These are phyloP conservation scores for Caerostris extrusa DNA, from an alignment of 1,140 invertebrate genomes.

Conservation along the genomic window DNA sequence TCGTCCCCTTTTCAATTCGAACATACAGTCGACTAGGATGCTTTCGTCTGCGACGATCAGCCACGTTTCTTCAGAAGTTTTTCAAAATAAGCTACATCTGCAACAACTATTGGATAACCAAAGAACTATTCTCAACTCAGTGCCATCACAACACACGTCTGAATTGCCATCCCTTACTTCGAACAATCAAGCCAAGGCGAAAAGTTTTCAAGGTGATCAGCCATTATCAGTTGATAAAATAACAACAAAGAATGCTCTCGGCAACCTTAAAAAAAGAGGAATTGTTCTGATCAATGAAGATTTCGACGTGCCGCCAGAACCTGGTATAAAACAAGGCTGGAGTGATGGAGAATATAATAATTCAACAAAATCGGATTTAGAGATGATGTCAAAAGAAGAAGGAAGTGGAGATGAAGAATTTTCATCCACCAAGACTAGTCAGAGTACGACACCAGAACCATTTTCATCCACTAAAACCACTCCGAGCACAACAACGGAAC, in stretches of 20 bases:
- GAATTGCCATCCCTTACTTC: not conserved
- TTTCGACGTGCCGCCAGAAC: conserved; percentile 29
- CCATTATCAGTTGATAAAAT: not conserved
- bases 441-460: not conserved
- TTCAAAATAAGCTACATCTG: not conserved
- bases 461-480: not conserved
- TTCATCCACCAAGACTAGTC: not conserved
- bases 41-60: not conserved
- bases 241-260: not conserved
- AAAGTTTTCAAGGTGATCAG: not conserved
- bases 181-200: not conserved
- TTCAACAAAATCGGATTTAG: not conserved
- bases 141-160: not conserved
- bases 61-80: not conserved
- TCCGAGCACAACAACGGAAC: not conserved
- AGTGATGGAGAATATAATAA: not conserved
- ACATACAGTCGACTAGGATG: not conserved
- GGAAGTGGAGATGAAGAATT: not conserved
- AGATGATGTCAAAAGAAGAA: not conserved
- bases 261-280: not conserved
- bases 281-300: conserved; percentile 61
- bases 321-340: conserved; percentile 34
- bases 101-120: not conserved
- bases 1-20: not conserved
- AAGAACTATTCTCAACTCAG: not conserved